Evolutionary conservation across 2,113 vertebrate species (phyloP).

Genomic region (Sapayoa aenigma): DNA sequence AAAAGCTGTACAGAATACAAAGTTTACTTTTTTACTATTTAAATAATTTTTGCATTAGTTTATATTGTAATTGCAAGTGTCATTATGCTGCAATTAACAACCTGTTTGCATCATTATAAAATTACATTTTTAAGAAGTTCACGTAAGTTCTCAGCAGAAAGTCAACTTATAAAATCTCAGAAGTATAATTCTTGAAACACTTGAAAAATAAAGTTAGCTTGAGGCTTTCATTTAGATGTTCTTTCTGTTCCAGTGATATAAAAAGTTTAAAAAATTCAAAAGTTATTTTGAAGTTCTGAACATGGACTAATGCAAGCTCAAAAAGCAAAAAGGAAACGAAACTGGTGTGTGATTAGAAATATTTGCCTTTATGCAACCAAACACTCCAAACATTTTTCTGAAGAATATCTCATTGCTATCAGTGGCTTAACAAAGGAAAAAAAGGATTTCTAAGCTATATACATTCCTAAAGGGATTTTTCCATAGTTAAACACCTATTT

Average conservation of each 20-base stretch:
- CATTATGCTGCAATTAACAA: constrained; percentile 12
- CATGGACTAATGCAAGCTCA: not conserved
- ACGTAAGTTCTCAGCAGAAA: constrained; percentile 40
- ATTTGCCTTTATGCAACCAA: not conserved
- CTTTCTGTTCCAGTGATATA: constrained; percentile 33
- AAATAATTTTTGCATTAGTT: constrained; percentile 61
- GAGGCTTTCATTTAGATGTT: constrained; percentile 37
- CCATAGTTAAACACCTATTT: not conserved
- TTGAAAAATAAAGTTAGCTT: constrained; percentile 40
- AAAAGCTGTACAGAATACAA: constrained; percentile 77
- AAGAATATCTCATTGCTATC: not conserved
- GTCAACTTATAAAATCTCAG: constrained; percentile 49
- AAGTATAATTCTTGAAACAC: constrained; percentile 15
- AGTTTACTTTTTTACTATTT: constrained; percentile 59
- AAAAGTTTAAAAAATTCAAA: constrained; percentile 40
- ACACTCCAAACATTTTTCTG: not conserved
- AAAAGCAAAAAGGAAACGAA: not conserved
- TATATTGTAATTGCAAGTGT: not conserved
- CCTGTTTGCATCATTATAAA: constrained; percentile 43
- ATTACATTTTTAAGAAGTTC: constrained; percentile 39
- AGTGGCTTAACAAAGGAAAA: not conserved
- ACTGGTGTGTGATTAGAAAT: not conserved
- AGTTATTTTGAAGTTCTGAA: not conserved
- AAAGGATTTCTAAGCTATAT: not conserved
- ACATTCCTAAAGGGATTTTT: not conserved